These are phyloP conservation scores for Eurosta solidaginis DNA, from an alignment of 1,140 invertebrate species.

Conservation along the genomic window DNA sequence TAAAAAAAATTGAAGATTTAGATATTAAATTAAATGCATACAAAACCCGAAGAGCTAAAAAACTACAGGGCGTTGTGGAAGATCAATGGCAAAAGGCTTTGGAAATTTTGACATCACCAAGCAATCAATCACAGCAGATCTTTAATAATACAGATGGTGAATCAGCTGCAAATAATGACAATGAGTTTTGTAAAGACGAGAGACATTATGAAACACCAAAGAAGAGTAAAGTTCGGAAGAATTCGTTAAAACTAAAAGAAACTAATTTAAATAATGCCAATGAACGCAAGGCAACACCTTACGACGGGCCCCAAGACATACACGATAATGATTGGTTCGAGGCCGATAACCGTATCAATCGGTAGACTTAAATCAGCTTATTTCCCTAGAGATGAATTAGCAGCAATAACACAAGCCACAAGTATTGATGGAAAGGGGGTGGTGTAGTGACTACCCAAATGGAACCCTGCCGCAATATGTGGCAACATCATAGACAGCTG, in stretches of 20 bases:
- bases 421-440: no score
- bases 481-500: no score
- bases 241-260: slow-evolving; percentile 36
- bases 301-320: no score
- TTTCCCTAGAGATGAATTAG: no score
- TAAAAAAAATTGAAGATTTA: slow-evolving; percentile 68
- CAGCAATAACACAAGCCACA: no score
- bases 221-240: slow-evolving; percentile 46
- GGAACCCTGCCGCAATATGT: no score
- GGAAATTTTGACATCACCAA: slow-evolving; percentile 68
- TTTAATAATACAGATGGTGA: slow-evolving; percentile 43
- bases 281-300: neutral
- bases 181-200: slow-evolving; percentile 29
- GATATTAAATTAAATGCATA: slow-evolving; percentile 66
- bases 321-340: no score
- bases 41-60: slow-evolving; percentile 66
- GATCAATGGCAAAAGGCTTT: slow-evolving; percentile 78
- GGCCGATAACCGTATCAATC: no score
- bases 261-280: slow-evolving; percentile 49
- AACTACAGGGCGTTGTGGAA: slow-evolving; percentile 78
- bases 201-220: slow-evolving; percentile 45
- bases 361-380: no score
- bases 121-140: slow-evolving; percentile 35
- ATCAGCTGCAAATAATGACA: slow-evolving; percentile 46
- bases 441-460: no score